Evolutionary conservation across 2,113 vertebrate genomes (phyloP), one percentile per base, ranked within the genome.

Genomic region (Electrona antarctica): DNA sequence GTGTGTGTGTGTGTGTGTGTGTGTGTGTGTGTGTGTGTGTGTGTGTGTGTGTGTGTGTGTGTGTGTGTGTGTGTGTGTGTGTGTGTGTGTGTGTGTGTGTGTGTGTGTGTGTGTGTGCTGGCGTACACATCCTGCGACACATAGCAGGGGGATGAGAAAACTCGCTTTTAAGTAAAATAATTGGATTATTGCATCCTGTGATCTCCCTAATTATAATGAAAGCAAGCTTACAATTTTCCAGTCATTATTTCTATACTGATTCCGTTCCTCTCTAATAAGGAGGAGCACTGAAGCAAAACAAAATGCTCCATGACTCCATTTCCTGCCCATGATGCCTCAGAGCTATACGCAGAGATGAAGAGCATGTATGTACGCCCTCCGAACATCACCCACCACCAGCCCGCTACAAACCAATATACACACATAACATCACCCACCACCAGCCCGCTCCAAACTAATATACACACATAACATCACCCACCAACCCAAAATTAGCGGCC

Each of bases 161-260:
- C 81, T 91, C 72, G 80, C 88, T 88, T 90, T 91, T 91, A 90
- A 91, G 90, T 91, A 80, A 89, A 90, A 90, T 91, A 92, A 93
- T 92, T 92, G 89, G 89, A 91, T 93, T 92, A 92, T 90, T 87
- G 90, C 88, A 87, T 90, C 88, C 84, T 91, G 91, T 70, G 90
- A 92, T 90, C 77, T 78, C 9, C 73, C 92, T 92, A 91, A 93
- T 93, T 93, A 88, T 93, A 92, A 89, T 85, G 88, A 90, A 89
- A 87, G 87, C 88, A 90, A 90, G 86, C 82, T 91, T 89, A 90
- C 89, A 86, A 91, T 92, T 91, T 91, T 90, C 90, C 87, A 90
- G 91, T 93, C 92, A 92, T 94, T 92, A 92, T 90, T 41, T 91
- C 89, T 54, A 88, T 86, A 85, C 83, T 57, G 83, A 83, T 87